Conservation (phyloP, 2,113 vertebrate genomes). For the Brienomyrus brachyistius region DNA sequence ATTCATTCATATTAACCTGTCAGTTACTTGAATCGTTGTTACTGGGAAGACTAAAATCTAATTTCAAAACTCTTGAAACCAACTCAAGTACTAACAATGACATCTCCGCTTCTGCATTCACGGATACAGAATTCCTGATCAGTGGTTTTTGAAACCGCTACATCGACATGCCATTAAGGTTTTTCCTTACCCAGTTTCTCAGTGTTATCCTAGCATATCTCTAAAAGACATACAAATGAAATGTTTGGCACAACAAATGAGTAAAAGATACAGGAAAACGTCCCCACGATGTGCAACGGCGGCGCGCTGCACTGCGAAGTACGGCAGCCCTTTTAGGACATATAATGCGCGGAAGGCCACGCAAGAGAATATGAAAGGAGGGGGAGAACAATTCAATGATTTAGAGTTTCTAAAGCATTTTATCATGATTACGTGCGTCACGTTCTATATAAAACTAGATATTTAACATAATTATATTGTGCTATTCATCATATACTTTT, state of each 20-base stretch:
- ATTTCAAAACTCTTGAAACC: background rate
- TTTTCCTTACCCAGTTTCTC: background rate
- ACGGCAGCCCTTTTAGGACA: constrained; percentile 14
- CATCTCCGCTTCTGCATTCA: background rate
- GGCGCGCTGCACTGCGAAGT: background rate
- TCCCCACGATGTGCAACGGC: background rate
- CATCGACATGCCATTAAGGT: background rate
- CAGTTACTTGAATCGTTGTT: background rate
- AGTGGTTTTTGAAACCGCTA: background rate
- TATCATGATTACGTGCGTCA: background rate
- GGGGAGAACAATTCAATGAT: background rate
- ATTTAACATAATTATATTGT: background rate
- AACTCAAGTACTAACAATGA: background rate
- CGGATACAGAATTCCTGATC: background rate
- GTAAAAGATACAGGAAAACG: background rate
- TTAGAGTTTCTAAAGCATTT: background rate
- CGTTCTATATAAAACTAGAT: background rate
- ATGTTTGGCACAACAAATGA: background rate
- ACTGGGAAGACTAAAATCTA: background rate
- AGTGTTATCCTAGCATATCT: background rate
- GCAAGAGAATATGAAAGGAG: background rate
- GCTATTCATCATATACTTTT: background rate
- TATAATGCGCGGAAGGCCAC: background rate
- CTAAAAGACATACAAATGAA: background rate
- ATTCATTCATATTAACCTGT: background rate